phyloP scores from a whole-genome alignment of 2,113 vertebrate genomes.

The Halcyon malimbica region DNA sequence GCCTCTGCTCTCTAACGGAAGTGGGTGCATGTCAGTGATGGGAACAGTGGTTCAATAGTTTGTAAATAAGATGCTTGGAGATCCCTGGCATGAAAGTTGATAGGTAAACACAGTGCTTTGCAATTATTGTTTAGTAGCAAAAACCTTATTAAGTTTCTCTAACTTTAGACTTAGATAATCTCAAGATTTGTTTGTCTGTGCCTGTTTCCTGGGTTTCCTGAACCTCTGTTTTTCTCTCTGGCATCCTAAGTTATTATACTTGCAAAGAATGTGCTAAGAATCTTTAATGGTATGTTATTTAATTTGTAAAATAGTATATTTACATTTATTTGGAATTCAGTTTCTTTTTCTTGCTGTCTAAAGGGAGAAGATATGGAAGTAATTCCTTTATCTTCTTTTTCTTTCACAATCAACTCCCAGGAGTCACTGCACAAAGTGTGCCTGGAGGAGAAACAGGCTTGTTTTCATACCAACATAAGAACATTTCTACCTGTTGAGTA shows the following conservation, averaged over 20 bases:
- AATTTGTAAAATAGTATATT: not conserved
- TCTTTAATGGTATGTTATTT: not conserved
- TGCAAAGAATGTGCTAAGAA: not conserved
- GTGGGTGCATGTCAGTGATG: not conserved
- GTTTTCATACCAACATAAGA: not conserved
- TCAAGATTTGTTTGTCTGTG: not conserved
- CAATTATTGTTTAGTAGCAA: constrained; percentile 17
- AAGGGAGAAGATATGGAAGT: not conserved
- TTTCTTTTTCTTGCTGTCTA: not conserved
- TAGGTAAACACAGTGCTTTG: not conserved
- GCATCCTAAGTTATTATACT: not conserved
- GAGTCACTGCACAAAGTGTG: not conserved
- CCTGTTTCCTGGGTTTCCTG: not conserved
- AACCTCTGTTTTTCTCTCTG: not conserved
- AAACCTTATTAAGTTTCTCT: not conserved
- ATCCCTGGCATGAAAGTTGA: not conserved
- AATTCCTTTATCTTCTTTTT: not conserved
- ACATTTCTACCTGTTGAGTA: not conserved
- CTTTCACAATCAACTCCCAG: not conserved
- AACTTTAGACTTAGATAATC: not conserved
- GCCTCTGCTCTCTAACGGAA: not conserved
- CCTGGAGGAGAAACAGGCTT: not conserved
- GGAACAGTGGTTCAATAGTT: not conserved
- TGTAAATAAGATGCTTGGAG: not conserved
- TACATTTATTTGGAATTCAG: not conserved